Base-by-base conservation (phyloP, 2,113 vertebrate species). In the Amblyornis subalaris region DNA sequence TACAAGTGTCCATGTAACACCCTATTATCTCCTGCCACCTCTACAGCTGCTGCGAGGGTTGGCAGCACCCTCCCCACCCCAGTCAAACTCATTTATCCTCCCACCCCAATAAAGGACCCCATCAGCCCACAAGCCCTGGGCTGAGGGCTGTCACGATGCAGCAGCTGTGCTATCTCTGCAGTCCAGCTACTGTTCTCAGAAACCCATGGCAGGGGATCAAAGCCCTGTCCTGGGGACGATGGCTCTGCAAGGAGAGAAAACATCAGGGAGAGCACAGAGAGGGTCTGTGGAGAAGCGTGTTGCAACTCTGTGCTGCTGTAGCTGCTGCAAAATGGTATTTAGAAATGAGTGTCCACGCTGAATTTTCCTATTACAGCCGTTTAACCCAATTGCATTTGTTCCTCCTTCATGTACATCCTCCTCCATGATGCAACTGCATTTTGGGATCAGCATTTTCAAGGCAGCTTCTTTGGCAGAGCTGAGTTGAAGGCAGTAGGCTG, bases 191-290 rank as follows among this genome's bases (percentile, higher is more conserved):
- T 19, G 18, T 80, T 84, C 64, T 55, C 3, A 3, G 57, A 93
- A 92, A 71, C 44, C 8, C 10, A 1, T 36, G 75, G 64, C 72
- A 88, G 33, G 7, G 38, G 16, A 47, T 19, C 40, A 70, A 67
- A 90, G 50, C 36, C 38, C 53, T 70, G 71, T 36, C 65, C 26
- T 2, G 4, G 23, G 48, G 14, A 60, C 0, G 0, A 9, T 24
- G 28, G 40, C 35, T 80, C 58, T 76, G n/a, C 45, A 58, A n/a
- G 26, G 45, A 64, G 31, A 45, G 12, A 47, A 75, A 18, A 66
- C 0, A 0, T 3, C 4, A 2, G 3, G 55, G 25, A 84, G 13
- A 80, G 42, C 29, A 17, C 33, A 38, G 35, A 57, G 47, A 14
- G 23, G 16, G 14, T 26, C 70, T 72, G 29, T 5, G 3, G 78